Evolutionary conservation across 2,113 vertebrate genomes (phyloP).

Genomic region (Polypterus senegalus): DNA sequence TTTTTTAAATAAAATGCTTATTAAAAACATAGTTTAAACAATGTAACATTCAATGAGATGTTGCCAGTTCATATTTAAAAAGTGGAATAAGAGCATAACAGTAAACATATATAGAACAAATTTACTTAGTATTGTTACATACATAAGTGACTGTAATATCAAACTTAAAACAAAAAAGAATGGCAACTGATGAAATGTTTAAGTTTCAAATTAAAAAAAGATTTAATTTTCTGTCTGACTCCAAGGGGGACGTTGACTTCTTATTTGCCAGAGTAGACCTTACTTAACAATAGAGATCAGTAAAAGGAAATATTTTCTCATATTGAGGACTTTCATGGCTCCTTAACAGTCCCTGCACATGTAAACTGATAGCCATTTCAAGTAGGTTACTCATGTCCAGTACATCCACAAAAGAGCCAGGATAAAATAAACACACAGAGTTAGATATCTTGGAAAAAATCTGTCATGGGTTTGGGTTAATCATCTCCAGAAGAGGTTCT

Average conservation of each 20-base stretch:
- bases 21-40: too few relatives aligned
- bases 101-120: conserved; percentile 26
- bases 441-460: conserved; percentile 99
- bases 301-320: conserved; percentile 58
- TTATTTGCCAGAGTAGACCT: conserved; percentile 51
- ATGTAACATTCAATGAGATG: too few relatives aligned
- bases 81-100: too few relatives aligned
- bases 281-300: conserved; percentile 46
- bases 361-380: conserved; percentile 81
- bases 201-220: conserved; percentile 25
- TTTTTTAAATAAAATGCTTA: too few relatives aligned
- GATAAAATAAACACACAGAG: conserved; percentile 99
- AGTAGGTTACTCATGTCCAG: conserved; percentile 98
- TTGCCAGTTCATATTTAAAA: too few relatives aligned
- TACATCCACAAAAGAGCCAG: conserved; percentile 98
- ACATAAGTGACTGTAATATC: conserved; percentile 36
- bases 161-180: conserved; percentile 44
- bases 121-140: conserved; percentile 35
- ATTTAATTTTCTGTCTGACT: conserved; percentile 19
- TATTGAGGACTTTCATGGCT: conserved; percentile 69
- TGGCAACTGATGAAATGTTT: conserved; percentile 31
- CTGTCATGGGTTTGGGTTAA: conserved; percentile 99
- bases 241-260: conserved; percentile 14
- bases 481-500: conserved; percentile 99
- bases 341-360: conserved; percentile 69